Conservation (phyloP, 2,888 invertebrate genomes). For the Drosophila formosana region DNA sequence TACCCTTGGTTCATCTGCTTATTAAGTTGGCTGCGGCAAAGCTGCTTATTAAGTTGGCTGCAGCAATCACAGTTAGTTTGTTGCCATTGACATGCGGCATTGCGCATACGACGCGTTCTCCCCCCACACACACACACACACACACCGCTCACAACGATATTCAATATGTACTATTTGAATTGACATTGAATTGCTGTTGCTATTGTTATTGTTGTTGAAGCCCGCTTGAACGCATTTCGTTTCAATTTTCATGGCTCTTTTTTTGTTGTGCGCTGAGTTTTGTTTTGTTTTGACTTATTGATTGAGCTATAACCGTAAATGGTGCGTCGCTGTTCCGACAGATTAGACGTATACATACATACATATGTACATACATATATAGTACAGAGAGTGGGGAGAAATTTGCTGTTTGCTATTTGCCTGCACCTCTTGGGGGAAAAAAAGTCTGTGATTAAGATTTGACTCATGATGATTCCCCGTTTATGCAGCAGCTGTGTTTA, state of each 20-base stretch:
- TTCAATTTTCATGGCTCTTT: constrained; percentile 56
- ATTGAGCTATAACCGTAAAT: constrained; percentile 67
- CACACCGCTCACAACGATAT: constrained; percentile 30
- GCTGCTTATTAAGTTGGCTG: constrained; percentile 22
- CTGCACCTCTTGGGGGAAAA: constrained; percentile 17
- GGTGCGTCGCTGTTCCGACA: constrained; percentile 37
- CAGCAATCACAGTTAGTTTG: constrained; percentile 25
- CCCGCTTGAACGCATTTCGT: constrained; percentile 49
- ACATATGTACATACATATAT: constrained; percentile 7
- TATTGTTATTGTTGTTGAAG: constrained; percentile 16
- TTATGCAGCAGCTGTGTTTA: not conserved
- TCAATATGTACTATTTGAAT: constrained; percentile 44
- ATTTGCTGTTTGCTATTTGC: not conserved
- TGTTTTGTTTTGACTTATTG: constrained; percentile 42
- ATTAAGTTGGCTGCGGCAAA: constrained; percentile 1
- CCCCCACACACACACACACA: constrained; percentile 1
- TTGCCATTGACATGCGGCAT: constrained; percentile 43
- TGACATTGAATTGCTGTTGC: constrained; percentile 44
- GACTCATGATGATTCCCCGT: constrained; percentile 41
- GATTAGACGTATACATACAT: constrained; percentile 42
- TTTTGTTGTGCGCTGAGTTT: not conserved
- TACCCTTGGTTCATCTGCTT: not conserved
- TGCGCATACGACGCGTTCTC: constrained; percentile 37
- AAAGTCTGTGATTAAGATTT: constrained; percentile 29
- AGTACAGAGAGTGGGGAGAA: constrained; percentile 9